Base-by-base conservation (phyloP, 2,888 invertebrate species). In the Polymixis flavicincta region DNA sequence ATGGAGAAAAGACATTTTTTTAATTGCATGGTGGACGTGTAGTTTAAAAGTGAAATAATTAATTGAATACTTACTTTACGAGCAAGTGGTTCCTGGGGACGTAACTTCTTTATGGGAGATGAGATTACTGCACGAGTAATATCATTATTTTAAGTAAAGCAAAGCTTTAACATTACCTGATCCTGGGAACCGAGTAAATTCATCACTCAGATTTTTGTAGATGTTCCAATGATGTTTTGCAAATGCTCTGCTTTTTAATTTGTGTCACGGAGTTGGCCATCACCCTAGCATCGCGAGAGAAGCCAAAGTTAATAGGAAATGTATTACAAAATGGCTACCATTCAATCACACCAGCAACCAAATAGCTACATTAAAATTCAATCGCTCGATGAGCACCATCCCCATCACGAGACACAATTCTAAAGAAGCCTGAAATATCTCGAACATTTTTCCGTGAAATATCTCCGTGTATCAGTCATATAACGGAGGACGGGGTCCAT, bases 401-500 rank as follows among this genome's bases (percentile, higher is more conserved):
- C 25, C 63, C 61, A 57, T 37, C 68, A 71, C 54, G 25, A 55
- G 17, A 64, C 71, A 77, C 66, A 74, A 42, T 28, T 61, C 65
- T 52, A 52, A 71, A 74, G 81, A 63, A 83, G 61, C 63, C 60
- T 73, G 70, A 71, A 69, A 80, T 87, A 71, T 70, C 71, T 75
- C 61, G 59, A 78, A 70, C 66, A 83, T 85, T 81, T 86, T 87
- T 78, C 84, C 59, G 50, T 67, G 42, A 63, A 85, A 83, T 82
- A 79, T 64, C 59, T 81, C 42, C 52, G 70, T 68, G 82, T 84
- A 79, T 84, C 74, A 84, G 73, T 82, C 86, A 86, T 73, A 77
- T 69, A 74, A 70, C 57, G 64, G 78, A 80, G 75, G 78, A 80
- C 79, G 82, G 66, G 72, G 87, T 87, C 83, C 86, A 87, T 90